Base-by-base conservation (phyloP, 2,113 vertebrate genomes). In the Psittacus erithacus region DNA sequence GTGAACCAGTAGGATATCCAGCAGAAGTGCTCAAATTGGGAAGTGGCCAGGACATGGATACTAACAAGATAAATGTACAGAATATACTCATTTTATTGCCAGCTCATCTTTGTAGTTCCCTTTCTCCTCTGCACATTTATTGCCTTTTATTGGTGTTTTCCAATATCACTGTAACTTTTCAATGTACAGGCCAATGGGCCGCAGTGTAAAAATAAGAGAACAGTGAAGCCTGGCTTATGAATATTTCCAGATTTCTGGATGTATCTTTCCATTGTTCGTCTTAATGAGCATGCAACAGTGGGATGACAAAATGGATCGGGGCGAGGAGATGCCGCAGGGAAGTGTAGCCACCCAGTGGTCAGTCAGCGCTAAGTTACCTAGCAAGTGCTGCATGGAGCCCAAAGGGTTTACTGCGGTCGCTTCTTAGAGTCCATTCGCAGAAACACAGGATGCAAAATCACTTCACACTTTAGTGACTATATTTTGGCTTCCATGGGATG, bases 331-430 rank as follows among this genome's bases (percentile, higher is more conserved):
- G 95, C 81, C 1, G 64, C 94, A 97, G 96, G 94, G 85, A 90
- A 86, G 94, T 92, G 96, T 8, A 88, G 97, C 96, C 96, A 97
- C 95, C 97, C 97, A 93, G 97, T 92, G 96, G 96, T 90, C 91
- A 87, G 10, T 85, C 83, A n/a, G 64, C 1, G 43, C 52, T 55
- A 64, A 73, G 52, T 55, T 74, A 38, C 44, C 27, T 47, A 35
- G 73, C 2, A 2, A 87, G 80, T 11, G 29, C 71, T 84, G 80
- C 24, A 0, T 1, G n/a, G 44, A 91, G 67, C 41, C 1, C 1
- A 1, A 8, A 49, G 38, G 39, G 28, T 55, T 77, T 70, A 5
- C 28, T 39, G 43, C 5, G 41, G 35, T 31, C 82, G 13, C 3
- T 75, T n/a, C 73, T 41, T 11, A 38, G 7, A 53, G 24, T 5